phyloP scores from a whole-genome alignment of 1,140 invertebrate genomes.

The Caenorhabditis remanei region DNA sequence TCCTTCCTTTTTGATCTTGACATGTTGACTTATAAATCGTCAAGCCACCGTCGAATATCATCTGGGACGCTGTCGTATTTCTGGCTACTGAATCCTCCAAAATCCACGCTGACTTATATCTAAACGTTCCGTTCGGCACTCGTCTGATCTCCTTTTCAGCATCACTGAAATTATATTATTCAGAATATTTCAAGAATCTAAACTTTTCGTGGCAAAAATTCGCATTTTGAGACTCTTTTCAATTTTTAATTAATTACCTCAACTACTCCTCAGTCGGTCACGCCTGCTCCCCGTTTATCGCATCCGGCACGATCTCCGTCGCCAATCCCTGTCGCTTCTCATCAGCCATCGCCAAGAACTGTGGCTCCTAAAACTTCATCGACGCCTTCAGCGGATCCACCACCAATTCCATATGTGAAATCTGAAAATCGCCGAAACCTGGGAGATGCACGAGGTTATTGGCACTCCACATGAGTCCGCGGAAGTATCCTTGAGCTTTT shows the following conservation, averaged over 20 bases:
- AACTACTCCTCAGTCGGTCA: constrained; percentile 81
- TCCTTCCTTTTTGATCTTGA: too few species aligned
- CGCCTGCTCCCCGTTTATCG: constrained; percentile 93
- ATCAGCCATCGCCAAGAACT: background rate
- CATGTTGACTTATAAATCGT: too few species aligned
- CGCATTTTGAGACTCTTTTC: too few species aligned
- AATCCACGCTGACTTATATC: too few species aligned
- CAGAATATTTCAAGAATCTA: too few species aligned
- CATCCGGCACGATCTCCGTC: constrained; percentile 83
- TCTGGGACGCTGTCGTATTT: too few species aligned
- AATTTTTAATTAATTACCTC: too few species aligned
- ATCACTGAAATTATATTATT: too few species aligned
- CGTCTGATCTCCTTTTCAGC: constrained; percentile 85
- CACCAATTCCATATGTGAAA: constrained; percentile 85
- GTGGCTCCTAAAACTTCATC: constrained; percentile 79
- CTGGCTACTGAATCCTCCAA: too few species aligned
- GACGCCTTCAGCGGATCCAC: constrained; percentile 82
- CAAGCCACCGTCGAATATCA: too few species aligned
- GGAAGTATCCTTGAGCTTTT: constrained; percentile 84
- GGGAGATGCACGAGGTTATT: constrained; percentile 91
- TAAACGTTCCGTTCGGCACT: constrained; percentile 92
- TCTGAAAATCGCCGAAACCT: constrained; percentile 91
- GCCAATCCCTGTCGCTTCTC: background rate
- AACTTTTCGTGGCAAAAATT: too few species aligned
- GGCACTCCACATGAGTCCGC: constrained; percentile 86